Conservation (phyloP, 64 coral and sea anemone genomes). For the Catalaphyllia jardinei region DNA sequence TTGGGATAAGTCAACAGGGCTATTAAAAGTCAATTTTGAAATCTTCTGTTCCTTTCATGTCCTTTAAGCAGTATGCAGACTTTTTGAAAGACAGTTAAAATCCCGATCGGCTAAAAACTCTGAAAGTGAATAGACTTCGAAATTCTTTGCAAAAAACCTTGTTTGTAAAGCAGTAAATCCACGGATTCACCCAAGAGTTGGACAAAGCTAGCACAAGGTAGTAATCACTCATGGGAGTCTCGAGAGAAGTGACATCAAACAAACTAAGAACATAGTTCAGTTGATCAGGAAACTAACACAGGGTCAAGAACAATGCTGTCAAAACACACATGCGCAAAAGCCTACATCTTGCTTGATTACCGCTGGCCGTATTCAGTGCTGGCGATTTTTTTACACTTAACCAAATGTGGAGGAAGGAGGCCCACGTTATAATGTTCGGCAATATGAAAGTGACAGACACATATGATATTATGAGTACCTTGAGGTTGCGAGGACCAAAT, state of each 20-base stretch:
- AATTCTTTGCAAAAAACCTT: conserved; percentile 26
- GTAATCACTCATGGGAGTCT: not conserved
- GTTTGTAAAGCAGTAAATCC: conserved; percentile 37
- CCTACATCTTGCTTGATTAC: not conserved
- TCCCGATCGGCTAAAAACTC: not conserved
- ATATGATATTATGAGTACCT: not conserved
- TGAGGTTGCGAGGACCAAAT: not conserved
- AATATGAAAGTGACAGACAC: conserved; percentile 13
- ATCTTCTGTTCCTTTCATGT: not conserved
- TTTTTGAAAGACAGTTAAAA: not conserved
- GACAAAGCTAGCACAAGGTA: conserved; percentile 30
- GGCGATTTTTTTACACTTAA: not conserved
- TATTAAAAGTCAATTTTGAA: not conserved
- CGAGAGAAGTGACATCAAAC: not conserved
- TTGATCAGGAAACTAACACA: conserved; percentile 39
- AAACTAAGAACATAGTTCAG: conserved; percentile 31
- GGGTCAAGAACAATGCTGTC: conserved; percentile 13
- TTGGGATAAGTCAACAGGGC: not conserved
- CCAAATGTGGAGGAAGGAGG: conserved; percentile 19
- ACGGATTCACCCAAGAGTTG: conserved; percentile 23
- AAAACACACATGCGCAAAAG: conserved; percentile 20
- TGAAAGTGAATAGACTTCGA: not conserved
- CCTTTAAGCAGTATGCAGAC: not conserved
- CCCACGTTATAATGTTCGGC: not conserved
- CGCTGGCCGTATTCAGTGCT: not conserved